phyloP scores from a whole-genome alignment of 2,888 invertebrate species.

The Stenodema calcarata region DNA sequence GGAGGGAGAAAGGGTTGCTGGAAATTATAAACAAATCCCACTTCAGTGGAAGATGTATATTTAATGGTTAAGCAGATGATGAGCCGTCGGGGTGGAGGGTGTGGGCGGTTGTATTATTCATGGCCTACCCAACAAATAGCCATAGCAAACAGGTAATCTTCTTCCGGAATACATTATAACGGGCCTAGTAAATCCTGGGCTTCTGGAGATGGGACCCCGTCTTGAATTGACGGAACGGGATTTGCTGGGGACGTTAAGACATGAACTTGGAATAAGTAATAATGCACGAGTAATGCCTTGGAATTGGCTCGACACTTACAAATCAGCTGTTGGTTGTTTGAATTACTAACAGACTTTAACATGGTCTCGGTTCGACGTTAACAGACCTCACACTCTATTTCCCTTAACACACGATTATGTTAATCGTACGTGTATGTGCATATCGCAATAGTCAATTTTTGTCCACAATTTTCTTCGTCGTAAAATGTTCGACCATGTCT shows the following conservation, averaged over 20 bases:
- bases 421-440: no score
- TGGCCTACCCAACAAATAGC: neutral
- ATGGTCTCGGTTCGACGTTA: no score
- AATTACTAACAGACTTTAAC: no score
- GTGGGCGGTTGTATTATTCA: constrained; percentile 1
- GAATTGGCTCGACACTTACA: no score
- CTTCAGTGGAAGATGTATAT: constrained; percentile 5
- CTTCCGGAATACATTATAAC: constrained; percentile 17
- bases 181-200: neutral
- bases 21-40: constrained; percentile 20
- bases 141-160: constrained; percentile 12
- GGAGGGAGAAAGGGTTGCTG: neutral
- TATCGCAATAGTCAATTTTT: no score
- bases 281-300: no score
- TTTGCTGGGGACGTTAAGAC: neutral
- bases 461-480: no score
- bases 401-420: no score
- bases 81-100: neutral
- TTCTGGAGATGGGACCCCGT: neutral
- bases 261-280: no score
- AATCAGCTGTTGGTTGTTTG: no score
- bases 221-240: neutral
- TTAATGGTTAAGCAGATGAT: neutral
- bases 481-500: no score
- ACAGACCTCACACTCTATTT: no score